Percentiles rank a stretch among this genome's conserved stretches.
Evolutionary conservation across 1,140 invertebrate genomes (phyloP).

Genomic region (Campoletis sonorensis): DNA sequence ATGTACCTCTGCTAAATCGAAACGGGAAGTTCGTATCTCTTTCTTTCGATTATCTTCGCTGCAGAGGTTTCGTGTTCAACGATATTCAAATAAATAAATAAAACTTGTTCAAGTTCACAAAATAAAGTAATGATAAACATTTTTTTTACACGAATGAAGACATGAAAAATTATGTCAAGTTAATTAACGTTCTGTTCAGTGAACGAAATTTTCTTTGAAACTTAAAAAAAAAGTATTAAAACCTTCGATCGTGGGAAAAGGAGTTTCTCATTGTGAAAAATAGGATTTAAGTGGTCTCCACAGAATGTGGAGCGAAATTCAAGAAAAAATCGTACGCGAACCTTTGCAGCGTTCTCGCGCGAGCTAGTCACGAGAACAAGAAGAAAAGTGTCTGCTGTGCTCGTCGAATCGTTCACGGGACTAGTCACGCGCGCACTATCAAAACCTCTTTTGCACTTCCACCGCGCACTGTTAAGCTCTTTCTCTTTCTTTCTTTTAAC

Average conservation of each 20-base stretch:
- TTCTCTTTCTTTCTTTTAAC: not conserved
- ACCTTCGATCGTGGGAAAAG: too few relatives aligned
- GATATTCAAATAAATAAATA: not conserved
- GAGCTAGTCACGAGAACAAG: not conserved
- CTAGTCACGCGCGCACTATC: not conserved
- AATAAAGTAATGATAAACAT: too few relatives aligned
- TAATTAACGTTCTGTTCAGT: too few relatives aligned
- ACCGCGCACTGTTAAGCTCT: not conserved
- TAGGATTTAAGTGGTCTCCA: too few relatives aligned
- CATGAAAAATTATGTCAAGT: too few relatives aligned
- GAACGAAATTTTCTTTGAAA: too few relatives aligned
- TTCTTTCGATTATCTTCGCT: too few relatives aligned
- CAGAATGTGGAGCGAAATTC: not conserved
- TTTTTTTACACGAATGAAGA: too few relatives aligned
- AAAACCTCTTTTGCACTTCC: not conserved
- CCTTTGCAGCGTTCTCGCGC: not conserved
- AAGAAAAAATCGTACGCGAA: not conserved
- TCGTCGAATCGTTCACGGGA: not conserved
- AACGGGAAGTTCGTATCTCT: not conserved
- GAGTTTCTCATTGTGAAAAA: too few relatives aligned
- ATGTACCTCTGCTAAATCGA: not conserved
- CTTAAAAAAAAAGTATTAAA: too few relatives aligned
- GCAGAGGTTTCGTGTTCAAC: not conserved
- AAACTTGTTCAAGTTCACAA: too few relatives aligned
- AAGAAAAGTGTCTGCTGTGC: not conserved